A percentile compares a stretch with the other conserved stretches of the same genome.
phyloP scores from a whole-genome alignment of 2,113 vertebrate species.

The Plectropomus leopardus region DNA sequence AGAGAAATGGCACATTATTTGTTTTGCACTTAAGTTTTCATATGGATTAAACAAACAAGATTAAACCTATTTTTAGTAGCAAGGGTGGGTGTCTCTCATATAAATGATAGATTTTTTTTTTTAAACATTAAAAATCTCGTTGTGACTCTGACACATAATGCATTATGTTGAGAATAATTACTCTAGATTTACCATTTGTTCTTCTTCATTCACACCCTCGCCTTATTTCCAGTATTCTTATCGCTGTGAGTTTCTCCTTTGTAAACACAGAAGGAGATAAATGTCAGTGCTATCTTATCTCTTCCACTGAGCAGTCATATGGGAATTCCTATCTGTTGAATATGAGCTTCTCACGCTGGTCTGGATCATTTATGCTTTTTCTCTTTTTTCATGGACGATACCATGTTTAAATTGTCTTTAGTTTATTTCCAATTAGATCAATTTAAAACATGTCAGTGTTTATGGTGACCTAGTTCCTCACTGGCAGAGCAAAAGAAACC shows the following conservation, averaged over 20 bases:
- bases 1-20: no score
- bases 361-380: conserved; percentile 18
- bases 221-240: conserved; percentile 37
- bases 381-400: not conserved
- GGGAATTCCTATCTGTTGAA: conserved; percentile 45
- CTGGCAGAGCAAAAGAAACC: conserved; percentile 66
- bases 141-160: conserved; percentile 43
- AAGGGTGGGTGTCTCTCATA: no score
- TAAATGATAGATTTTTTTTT: no score
- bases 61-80: no score
- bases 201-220: conserved; percentile 24
- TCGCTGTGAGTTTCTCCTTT: conserved; percentile 32
- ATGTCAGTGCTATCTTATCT: conserved; percentile 49
- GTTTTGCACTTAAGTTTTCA: no score
- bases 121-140: conserved; percentile 1
- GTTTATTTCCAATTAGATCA: conserved; percentile 10
- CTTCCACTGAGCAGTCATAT: conserved; percentile 17
- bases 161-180: conserved; percentile 54
- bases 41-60: no score
- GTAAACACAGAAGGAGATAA: conserved; percentile 51
- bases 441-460: conserved; percentile 66
- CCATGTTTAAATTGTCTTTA: conserved; percentile 26
- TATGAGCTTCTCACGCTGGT: conserved; percentile 7
- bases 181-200: conserved; percentile 27
- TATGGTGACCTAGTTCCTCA: conserved; percentile 77